These are phyloP conservation scores for Erynnis tages DNA, from an alignment of 2,888 invertebrate genomes.

Conservation along the genomic window DNA sequence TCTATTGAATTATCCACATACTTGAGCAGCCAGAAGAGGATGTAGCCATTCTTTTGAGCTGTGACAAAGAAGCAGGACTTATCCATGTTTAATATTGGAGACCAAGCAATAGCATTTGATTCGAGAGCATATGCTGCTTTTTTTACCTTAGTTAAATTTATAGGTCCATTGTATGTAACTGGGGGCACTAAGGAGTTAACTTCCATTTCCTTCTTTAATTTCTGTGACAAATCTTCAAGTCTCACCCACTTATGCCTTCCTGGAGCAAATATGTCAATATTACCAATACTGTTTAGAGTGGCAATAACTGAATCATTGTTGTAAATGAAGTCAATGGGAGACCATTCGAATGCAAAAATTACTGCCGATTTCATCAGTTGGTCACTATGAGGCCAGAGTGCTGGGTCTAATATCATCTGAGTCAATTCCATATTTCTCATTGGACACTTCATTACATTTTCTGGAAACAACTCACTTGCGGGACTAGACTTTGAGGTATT, in stretches of 20 bases:
- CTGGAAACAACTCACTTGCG: conserved; percentile 46
- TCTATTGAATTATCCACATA: conserved; percentile 32
- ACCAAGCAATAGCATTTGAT: conserved; percentile 60
- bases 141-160: conserved; percentile 45
- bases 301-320: conserved; percentile 50
- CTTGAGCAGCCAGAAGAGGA: conserved; percentile 57
- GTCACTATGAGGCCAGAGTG: conserved; percentile 61
- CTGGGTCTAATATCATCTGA: conserved; percentile 58
- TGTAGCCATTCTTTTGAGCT: conserved; percentile 55
- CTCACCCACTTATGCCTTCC: conserved; percentile 44
- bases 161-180: conserved; percentile 30
- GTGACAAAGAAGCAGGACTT: conserved; percentile 57
- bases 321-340: conserved; percentile 47
- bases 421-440: conserved; percentile 54
- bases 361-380: conserved; percentile 53
- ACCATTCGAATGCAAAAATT: conserved; percentile 52
- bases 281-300: conserved; percentile 61
- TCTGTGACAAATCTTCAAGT: conserved; percentile 48
- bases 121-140: conserved; percentile 46
- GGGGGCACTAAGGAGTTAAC: not conserved
- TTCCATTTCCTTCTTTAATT: conserved; percentile 23
- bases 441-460: conserved; percentile 40
- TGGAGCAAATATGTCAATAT: conserved; percentile 50
- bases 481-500: conserved; percentile 50
- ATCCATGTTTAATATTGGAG: conserved; percentile 41